Percentiles rank a stretch among this genome's conserved stretches.
These are phyloP conservation scores for Epizoanthus stellaris DNA, from an alignment of 92 coral and sea anemone genomes.

Conservation along the genomic window DNA sequence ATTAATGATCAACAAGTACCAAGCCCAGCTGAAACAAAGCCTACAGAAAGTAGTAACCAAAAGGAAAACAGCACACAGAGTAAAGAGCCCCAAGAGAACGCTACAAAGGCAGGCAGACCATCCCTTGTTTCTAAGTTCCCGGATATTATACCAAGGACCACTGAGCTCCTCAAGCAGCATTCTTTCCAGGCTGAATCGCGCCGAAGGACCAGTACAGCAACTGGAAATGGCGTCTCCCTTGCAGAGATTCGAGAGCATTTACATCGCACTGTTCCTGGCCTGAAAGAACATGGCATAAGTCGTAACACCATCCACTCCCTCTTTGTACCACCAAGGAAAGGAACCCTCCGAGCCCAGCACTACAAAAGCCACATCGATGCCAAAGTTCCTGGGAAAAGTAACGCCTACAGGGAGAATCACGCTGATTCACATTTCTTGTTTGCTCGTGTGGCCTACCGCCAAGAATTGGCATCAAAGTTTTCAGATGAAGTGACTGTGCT, in stretches of 20 bases:
- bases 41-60: conserved; percentile 11
- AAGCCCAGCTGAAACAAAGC: conserved; percentile 9
- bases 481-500: conserved; percentile 32
- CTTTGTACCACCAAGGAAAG: conserved; percentile 51
- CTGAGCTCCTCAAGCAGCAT: conserved; percentile 59
- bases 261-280: conserved; percentile 39
- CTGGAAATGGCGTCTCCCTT: conserved; percentile 49
- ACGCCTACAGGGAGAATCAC: conserved; percentile 47
- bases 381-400: conserved; percentile 47
- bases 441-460: conserved; percentile 29
- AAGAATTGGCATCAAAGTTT: conserved; percentile 44
- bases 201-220: conserved; percentile 52
- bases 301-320: conserved; percentile 53
- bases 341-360: conserved; percentile 38
- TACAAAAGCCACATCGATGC: conserved; percentile 60
- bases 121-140: conserved; percentile 40
- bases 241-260: conserved; percentile 53
- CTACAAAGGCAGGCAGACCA: conserved; percentile 36
- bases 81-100: conserved; percentile 25
- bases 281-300: conserved; percentile 47
- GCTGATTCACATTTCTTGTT: conserved; percentile 45
- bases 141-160: conserved; percentile 37
- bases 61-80: conserved; percentile 13
- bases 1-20: conserved; percentile 20
- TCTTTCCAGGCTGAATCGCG: conserved; percentile 49